phyloP scores from a whole-genome alignment of 2,888 invertebrate species.

The Rhabditoides inermis region DNA sequence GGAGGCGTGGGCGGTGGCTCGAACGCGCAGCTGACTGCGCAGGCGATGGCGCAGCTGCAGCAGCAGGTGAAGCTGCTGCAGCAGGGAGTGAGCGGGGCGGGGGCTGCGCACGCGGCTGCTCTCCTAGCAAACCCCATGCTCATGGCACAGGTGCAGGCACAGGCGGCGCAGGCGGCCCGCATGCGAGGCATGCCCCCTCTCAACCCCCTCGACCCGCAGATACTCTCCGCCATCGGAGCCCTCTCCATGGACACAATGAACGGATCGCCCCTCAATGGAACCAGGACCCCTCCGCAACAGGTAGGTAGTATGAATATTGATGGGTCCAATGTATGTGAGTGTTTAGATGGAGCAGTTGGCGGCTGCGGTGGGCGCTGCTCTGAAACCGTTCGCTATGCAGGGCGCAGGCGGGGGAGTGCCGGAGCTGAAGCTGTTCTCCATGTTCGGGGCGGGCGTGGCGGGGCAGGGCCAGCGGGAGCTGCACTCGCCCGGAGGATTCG shows the following conservation, averaged over 20 bases:
- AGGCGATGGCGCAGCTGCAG: slow-evolving; percentile 1
- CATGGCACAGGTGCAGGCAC: background rate
- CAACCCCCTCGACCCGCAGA: background rate
- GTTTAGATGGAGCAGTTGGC: background rate
- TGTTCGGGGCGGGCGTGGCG: slow-evolving; percentile 30
- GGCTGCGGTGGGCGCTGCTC: too few relatives aligned
- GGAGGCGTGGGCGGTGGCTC: background rate
- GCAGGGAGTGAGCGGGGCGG: background rate
- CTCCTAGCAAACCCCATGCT: background rate
- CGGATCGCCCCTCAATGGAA: too few relatives aligned
- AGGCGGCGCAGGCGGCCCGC: background rate
- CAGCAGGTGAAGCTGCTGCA: background rate
- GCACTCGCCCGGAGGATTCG: slow-evolving; percentile 44
- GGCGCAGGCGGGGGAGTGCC: slow-evolving; percentile 2
- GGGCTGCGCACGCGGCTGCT: background rate
- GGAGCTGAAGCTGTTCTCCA: slow-evolving; percentile 13
- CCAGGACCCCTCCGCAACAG: too few relatives aligned
- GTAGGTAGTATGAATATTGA: slow-evolving; percentile 18
- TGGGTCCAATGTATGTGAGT: background rate
- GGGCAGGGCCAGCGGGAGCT: slow-evolving; percentile 28
- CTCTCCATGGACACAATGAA: too few relatives aligned
- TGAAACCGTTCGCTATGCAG: too few relatives aligned
- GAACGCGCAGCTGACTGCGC: slow-evolving; percentile 1
- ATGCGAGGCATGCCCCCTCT: background rate
- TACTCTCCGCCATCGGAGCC: background rate